Conservation (phyloP, 2,113 vertebrate genomes). For the Hemicordylus capensis region DNA sequence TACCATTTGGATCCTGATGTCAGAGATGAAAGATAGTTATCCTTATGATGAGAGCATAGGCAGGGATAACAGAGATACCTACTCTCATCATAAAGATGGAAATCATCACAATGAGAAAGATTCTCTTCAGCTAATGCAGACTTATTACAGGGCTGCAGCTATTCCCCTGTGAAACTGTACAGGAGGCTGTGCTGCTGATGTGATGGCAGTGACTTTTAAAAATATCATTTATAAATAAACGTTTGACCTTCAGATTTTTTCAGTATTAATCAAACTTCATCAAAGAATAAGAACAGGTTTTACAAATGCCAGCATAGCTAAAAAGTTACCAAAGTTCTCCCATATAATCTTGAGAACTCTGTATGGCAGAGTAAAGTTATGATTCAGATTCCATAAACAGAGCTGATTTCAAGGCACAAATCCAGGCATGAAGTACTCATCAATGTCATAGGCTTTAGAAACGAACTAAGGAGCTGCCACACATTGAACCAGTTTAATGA, state of each 20-base stretch:
- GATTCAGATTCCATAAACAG: not conserved
- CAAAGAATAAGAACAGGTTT: conserved; percentile 32
- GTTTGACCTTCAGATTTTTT: conserved; percentile 52
- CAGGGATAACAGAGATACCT: not conserved
- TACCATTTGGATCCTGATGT: conserved; percentile 6
- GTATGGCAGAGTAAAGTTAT: not conserved
- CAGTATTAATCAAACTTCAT: conserved; percentile 43
- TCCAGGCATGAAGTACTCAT: not conserved
- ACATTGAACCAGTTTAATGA: not conserved
- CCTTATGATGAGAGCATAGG: not conserved
- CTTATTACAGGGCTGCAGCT: not conserved
- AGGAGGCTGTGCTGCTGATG: conserved; percentile 18
- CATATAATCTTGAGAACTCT: not conserved
- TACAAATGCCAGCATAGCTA: not conserved
- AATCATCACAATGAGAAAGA: not conserved
- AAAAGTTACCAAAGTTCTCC: not conserved
- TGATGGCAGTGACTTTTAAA: conserved; percentile 39
- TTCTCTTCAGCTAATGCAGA: conserved; percentile 19
- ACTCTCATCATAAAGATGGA: conserved; percentile 10
- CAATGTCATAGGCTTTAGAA: not conserved
- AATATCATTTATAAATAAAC: conserved; percentile 58
- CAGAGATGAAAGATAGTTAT: not conserved
- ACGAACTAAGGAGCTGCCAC: not conserved
- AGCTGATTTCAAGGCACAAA: not conserved
- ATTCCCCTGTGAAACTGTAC: conserved; percentile 8